Percentiles rank a stretch among this genome's conserved stretches.
These are phyloP conservation scores for Peromyscus attwateri DNA, from an alignment of 2,797 vertebrate species.

Conservation along the genomic window DNA sequence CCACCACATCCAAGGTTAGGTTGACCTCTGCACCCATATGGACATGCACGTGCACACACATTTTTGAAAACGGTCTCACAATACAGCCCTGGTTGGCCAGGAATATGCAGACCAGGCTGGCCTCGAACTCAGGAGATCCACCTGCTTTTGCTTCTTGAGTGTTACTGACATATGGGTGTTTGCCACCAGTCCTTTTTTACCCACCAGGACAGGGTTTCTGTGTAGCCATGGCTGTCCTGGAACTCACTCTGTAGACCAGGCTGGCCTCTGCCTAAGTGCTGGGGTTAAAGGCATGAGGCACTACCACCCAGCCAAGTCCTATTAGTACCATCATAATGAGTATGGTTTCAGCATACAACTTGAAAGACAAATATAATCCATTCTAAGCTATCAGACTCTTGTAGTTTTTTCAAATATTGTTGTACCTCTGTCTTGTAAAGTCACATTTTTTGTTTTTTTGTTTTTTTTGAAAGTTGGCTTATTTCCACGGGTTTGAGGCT, in stretches of 20 bases:
- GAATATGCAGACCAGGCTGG: neutral
- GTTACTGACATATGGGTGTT: neutral
- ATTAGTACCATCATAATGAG: neutral
- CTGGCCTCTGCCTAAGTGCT: neutral
- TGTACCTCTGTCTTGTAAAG: neutral
- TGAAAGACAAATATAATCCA: neutral
- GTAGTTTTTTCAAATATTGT: neutral
- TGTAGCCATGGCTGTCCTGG: neutral
- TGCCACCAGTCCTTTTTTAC: neutral
- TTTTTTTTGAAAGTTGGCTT: neutral
- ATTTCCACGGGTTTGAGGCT: neutral
- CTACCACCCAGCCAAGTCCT: neutral
- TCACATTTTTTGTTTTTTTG: no score
- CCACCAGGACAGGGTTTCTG: neutral
- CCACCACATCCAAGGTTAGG: neutral
- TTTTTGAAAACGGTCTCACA: neutral
- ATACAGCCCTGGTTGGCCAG: neutral
- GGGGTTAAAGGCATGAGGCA: neutral
- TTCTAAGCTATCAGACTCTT: neutral
- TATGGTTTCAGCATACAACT: neutral
- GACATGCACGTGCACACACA: neutral
- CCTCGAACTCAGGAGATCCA: neutral
- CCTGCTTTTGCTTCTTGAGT: neutral
- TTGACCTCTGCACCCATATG: neutral
- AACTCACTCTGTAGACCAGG: neutral